Evolutionary conservation across 2,888 invertebrate genomes (phyloP).

Genomic region (Lithosia quadra): DNA sequence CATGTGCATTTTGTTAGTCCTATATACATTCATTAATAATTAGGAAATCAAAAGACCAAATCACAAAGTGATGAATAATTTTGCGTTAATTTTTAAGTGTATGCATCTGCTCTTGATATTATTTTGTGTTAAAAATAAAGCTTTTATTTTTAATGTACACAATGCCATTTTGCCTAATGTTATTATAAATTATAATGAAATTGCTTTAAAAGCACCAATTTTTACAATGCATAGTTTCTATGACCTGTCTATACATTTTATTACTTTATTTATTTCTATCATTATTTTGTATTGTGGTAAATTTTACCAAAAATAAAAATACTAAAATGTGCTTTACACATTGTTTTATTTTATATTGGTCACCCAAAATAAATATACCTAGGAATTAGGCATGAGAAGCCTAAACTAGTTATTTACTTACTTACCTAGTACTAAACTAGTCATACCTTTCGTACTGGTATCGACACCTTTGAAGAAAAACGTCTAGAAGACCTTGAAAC

Average conservation of each 20-base stretch:
- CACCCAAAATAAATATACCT: background rate
- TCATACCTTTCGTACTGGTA: no score
- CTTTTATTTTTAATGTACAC: slow-evolving; percentile 86
- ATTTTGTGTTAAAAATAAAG: slow-evolving; percentile 82
- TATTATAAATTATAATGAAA: slow-evolving; percentile 86
- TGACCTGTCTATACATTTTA: slow-evolving; percentile 87
- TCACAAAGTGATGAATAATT: slow-evolving; percentile 83
- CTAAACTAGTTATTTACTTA: no score
- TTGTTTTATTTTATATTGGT: slow-evolving; percentile 68
- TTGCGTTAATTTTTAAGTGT: slow-evolving; percentile 74
- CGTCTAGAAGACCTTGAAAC: no score
- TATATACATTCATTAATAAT: slow-evolving; percentile 60
- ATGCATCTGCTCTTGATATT: slow-evolving; percentile 84
- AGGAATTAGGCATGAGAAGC: no score
- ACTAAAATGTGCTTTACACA: slow-evolving; percentile 85
- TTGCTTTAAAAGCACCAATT: slow-evolving; percentile 87
- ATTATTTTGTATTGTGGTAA: slow-evolving; percentile 87
- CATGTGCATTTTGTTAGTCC: slow-evolving; percentile 77
- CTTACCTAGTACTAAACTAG: no score
- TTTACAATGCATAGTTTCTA: slow-evolving; percentile 86
- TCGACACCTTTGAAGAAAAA: no score
- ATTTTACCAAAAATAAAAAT: slow-evolving; percentile 87
- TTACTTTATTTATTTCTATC: slow-evolving; percentile 87
- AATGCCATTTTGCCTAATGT: slow-evolving; percentile 87
- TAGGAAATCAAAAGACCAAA: slow-evolving; percentile 77